Conservation (phyloP, 2,113 vertebrate genomes). For the Pygoscelis antarcticus region DNA sequence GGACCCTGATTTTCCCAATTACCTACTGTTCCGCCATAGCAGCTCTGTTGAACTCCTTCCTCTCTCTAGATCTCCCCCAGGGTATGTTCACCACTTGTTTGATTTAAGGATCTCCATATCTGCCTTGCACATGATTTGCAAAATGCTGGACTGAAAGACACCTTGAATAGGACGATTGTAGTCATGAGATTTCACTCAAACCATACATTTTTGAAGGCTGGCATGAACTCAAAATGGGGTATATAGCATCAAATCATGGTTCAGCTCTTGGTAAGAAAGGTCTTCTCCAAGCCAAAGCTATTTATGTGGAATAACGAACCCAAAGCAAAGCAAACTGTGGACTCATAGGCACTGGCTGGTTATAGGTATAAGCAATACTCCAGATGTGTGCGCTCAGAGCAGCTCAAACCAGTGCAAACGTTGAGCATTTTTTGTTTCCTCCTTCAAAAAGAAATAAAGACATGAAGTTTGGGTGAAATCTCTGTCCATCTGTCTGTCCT, state of each 20-base stretch:
- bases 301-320: not conserved
- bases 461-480: not conserved
- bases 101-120: not conserved
- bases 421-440: not conserved
- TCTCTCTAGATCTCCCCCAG: not conserved
- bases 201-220: not conserved
- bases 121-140: not conserved
- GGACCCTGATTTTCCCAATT: not conserved
- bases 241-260: not conserved
- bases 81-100: not conserved
- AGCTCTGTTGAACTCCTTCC: not conserved
- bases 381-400: not conserved
- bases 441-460: not conserved
- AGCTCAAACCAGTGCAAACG: not conserved
- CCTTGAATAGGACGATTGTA: not conserved
- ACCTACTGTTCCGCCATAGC: not conserved
- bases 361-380: not conserved
- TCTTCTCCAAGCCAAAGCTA: not conserved
- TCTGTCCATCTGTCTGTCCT: not conserved
- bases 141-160: not conserved
- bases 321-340: not conserved
- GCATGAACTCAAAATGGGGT: not conserved
- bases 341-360: rapidly evolving
- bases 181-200: not conserved
- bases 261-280: not conserved